A percentile compares a stretch with the other conserved stretches of the same genome.
These are phyloP conservation scores for Ricordea florida DNA, from an alignment of 92 coral and sea anemone species.

Conservation along the genomic window DNA sequence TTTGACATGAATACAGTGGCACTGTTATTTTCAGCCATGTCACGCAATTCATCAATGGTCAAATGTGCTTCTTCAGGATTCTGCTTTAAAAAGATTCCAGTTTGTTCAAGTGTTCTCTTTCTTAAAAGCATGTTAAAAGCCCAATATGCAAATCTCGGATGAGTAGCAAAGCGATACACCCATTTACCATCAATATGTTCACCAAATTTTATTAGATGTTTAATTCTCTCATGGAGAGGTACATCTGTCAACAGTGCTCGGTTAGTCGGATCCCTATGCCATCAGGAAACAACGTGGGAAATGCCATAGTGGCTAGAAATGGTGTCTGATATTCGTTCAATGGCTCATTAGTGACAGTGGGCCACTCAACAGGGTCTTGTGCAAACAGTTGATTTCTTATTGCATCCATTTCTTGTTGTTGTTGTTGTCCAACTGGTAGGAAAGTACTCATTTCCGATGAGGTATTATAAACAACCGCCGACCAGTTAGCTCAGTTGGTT, in stretches of 20 bases:
- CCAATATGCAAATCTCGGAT: conserved; percentile 66
- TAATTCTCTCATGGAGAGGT: conserved; percentile 30
- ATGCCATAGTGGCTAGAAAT: conserved; percentile 70
- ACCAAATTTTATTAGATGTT: conserved; percentile 36
- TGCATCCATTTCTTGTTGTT: conserved; percentile 71
- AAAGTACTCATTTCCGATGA: conserved; percentile 70
- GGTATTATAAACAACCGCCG: conserved; percentile 59
- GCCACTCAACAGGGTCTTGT: conserved; percentile 64
- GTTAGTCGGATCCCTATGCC: conserved; percentile 8
- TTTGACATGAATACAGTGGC: conserved; percentile 7
- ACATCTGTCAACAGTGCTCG: conserved; percentile 20
- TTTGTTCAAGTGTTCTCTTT: conserved; percentile 52
- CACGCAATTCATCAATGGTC: conserved; percentile 40
- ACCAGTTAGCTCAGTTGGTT: too few species aligned
- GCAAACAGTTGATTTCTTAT: conserved; percentile 49
- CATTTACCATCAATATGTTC: conserved; percentile 41
- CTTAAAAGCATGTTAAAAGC: conserved; percentile 53
- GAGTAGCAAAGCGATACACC: conserved; percentile 34
- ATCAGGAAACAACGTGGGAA: conserved; percentile 40
- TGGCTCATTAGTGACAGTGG: conserved; percentile 51
- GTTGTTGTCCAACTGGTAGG: conserved; percentile 67
- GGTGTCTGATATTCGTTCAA: conserved; percentile 63
- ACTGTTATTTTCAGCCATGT: conserved; percentile 40
- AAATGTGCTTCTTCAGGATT: conserved; percentile 54
- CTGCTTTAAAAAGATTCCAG: conserved; percentile 26